Evolutionary conservation across 2,113 vertebrate genomes (phyloP).

Genomic region (Shinisaurus crocodilurus): DNA sequence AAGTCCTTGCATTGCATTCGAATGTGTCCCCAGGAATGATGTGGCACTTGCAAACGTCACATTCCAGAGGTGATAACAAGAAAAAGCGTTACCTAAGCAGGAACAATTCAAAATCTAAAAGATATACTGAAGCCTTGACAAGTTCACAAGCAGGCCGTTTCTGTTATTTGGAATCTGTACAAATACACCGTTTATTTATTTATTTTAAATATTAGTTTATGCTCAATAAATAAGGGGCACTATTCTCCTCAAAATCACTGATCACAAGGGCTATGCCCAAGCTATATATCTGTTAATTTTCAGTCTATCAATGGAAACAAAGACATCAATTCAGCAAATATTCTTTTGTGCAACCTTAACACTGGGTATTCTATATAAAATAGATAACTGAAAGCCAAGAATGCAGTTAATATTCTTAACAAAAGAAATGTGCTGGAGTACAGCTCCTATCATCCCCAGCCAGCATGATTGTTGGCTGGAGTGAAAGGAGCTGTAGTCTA

Average conservation of each 20-base stretch:
- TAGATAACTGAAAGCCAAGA: not conserved
- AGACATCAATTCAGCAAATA: not conserved
- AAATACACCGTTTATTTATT: not conserved
- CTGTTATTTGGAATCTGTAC: not conserved
- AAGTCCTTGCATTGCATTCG: conserved; percentile 19
- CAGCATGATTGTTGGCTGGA: too few species aligned
- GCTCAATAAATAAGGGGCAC: not conserved
- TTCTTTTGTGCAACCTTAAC: not conserved
- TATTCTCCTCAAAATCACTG: not conserved
- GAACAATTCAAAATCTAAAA: conserved; percentile 20
- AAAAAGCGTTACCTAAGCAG: not conserved
- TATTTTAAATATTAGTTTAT: not conserved
- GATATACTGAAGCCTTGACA: not conserved
- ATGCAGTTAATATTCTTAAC: accelerated
- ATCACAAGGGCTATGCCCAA: not conserved
- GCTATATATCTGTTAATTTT: not conserved
- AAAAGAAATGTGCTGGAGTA: not conserved
- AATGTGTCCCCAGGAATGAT: not conserved
- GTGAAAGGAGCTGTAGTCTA: too few species aligned
- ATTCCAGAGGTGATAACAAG: not conserved
- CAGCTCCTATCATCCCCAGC: too few species aligned
- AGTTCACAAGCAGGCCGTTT: not conserved
- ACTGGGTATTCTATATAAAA: not conserved
- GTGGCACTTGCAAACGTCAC: accelerated
- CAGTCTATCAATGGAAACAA: not conserved